Evolutionary conservation across 1,140 invertebrate genomes (phyloP).

Genomic region (Metopolophium dirhodum): DNA sequence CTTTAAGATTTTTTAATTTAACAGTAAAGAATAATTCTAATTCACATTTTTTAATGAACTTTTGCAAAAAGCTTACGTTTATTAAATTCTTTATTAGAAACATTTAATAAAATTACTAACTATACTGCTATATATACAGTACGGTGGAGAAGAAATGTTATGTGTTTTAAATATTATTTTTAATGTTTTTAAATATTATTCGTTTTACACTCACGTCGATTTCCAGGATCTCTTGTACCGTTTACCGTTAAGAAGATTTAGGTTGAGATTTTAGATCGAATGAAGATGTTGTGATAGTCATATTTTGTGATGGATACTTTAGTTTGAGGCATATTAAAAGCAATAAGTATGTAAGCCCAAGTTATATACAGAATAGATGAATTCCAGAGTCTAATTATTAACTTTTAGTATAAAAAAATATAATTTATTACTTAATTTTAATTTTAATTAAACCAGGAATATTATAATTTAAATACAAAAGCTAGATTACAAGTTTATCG

Average conservation of each 20-base stretch:
- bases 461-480: background rate
- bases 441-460: background rate
- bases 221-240: background rate
- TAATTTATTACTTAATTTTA: background rate
- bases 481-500: background rate
- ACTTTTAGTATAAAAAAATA: background rate
- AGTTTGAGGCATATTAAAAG: background rate
- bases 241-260: background rate
- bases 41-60: background rate
- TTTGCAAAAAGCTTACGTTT: background rate
- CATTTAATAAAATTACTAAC: background rate
- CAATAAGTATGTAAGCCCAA: background rate
- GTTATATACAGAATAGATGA: background rate
- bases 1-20: background rate
- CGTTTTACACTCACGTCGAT: background rate
- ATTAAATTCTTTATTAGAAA: background rate
- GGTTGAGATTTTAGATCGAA: background rate
- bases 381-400: background rate
- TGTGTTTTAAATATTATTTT: no score
- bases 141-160: background rate
- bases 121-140: background rate
- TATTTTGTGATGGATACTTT: background rate
- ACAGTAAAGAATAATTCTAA: background rate
- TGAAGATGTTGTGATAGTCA: background rate
- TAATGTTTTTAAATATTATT: background rate